Evolutionary conservation across 2,888 invertebrate species (phyloP).

Genomic region (Drosophila atripex): DNA sequence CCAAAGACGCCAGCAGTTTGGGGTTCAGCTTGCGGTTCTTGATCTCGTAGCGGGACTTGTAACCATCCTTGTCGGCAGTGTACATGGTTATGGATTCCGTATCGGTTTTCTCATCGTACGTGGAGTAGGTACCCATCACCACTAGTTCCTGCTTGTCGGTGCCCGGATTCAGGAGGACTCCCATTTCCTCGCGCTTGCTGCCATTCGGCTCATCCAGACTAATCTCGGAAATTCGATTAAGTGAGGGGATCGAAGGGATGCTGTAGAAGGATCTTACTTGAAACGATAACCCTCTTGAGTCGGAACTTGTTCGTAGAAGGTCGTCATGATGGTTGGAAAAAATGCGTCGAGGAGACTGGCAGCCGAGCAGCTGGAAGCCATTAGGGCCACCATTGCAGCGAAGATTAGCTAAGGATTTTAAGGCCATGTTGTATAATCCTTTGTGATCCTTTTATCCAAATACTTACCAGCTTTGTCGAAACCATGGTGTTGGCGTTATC

Average conservation of each 20-base stretch:
- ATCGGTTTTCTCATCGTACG: slow-evolving; percentile 79
- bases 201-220: slow-evolving; percentile 79
- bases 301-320: slow-evolving; percentile 72
- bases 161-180: slow-evolving; percentile 82
- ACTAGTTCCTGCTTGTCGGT: slow-evolving; percentile 81
- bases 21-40: slow-evolving; percentile 81
- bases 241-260: not conserved
- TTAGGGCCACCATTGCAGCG: slow-evolving; percentile 62
- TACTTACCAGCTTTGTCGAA: not conserved
- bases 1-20: no score
- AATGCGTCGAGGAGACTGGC: slow-evolving; percentile 70
- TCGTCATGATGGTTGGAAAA: slow-evolving; percentile 70
- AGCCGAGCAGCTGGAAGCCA: slow-evolving; percentile 69
- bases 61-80: slow-evolving; percentile 83
- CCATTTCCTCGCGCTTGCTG: slow-evolving; percentile 82
- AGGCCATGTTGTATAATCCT: not conserved
- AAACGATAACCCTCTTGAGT: slow-evolving; percentile 82
- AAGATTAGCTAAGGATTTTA: slow-evolving; percentile 62
- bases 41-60: slow-evolving; percentile 78
- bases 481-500: slow-evolving; percentile 1
- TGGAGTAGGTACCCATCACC: slow-evolving; percentile 81
- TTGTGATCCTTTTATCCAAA: not conserved
- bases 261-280: slow-evolving; percentile 63
- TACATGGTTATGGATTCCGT: slow-evolving; percentile 82
- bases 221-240: not conserved